Evolutionary conservation across 2,113 vertebrate species (phyloP).

Genomic region (Marmota flaviventris): DNA sequence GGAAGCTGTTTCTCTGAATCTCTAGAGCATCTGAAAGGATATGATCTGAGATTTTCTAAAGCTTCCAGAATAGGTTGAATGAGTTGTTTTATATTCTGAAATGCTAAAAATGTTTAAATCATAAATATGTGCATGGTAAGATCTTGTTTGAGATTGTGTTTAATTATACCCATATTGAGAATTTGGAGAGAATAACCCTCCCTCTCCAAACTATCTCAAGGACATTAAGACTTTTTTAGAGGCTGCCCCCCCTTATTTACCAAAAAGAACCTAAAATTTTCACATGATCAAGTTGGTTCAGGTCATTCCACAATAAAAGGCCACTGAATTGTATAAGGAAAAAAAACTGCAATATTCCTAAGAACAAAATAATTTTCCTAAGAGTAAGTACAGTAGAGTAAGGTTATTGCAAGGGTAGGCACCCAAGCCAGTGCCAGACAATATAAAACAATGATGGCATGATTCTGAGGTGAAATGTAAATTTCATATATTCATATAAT

Average conservation of each 20-base stretch:
- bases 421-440: background rate
- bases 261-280: background rate
- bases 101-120: constrained; percentile 38
- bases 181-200: background rate
- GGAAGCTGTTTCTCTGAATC: background rate
- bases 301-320: background rate
- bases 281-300: background rate
- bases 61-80: constrained; percentile 2
- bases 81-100: background rate
- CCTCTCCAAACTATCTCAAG: background rate
- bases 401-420: background rate
- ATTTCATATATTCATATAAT: constrained; percentile 37
- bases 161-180: constrained; percentile 7
- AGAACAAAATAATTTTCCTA: background rate
- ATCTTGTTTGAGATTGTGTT: constrained; percentile 49
- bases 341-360: background rate
- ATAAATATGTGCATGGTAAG: background rate
- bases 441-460: constrained; percentile 15
- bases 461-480: background rate
- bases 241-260: background rate
- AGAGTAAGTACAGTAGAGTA: background rate
- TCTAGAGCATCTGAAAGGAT: background rate
- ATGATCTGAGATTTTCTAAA: constrained; percentile 34
- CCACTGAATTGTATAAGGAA: background rate
- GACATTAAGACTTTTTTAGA: background rate